Evolutionary conservation across 2,888 invertebrate species (phyloP), one percentile per base, ranked within the genome.

Genomic region (Teinopalpus imperialis): DNA sequence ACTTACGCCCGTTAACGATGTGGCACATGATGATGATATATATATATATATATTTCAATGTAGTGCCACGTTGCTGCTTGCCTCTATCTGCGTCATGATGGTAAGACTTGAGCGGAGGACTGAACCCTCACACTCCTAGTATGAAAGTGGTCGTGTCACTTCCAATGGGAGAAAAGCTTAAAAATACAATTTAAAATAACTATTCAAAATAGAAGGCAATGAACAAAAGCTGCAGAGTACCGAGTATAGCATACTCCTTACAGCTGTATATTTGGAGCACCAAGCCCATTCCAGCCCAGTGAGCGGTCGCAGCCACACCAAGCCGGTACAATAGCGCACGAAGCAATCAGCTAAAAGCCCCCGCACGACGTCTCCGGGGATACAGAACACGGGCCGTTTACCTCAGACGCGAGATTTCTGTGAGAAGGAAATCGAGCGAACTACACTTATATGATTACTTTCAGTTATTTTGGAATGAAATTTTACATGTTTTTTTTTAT

Each of bases 311-410:
- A 14, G 24, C 5, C 36, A 14, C 13, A 23, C 10, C 26, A 8
- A 35, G 35, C 29, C 3, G 20, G 24, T 37, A 44, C 44, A 44
- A 44, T 37, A 10, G 14, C 10, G 23, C 18, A 20, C 13, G 3
- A 9, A 24, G 44, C 31, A 44, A 44, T 44, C 44, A 37, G 44
- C 44, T 44, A 44, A 44, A 44, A 44, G 44, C 44, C 20, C 31
- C 30, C 12, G 20, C 26, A 9, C 24, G 13, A 9, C 20, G 24
- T 26, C 44, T 37, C 44, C 24, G 12, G 37, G 37, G 44, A 12
- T 23, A 3, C 8, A n/a, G 13, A 4, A 10, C 9, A 12, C 29
- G 31, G 26, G 32, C 42, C 18, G 26, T 9, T 32, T 23, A 31
- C 30, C 13, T 30, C 30, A 16, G 18, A 29, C 18, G 12, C 18